phyloP scores from a whole-genome alignment of 1,140 invertebrate species.

The Anoplophora glabripennis region DNA sequence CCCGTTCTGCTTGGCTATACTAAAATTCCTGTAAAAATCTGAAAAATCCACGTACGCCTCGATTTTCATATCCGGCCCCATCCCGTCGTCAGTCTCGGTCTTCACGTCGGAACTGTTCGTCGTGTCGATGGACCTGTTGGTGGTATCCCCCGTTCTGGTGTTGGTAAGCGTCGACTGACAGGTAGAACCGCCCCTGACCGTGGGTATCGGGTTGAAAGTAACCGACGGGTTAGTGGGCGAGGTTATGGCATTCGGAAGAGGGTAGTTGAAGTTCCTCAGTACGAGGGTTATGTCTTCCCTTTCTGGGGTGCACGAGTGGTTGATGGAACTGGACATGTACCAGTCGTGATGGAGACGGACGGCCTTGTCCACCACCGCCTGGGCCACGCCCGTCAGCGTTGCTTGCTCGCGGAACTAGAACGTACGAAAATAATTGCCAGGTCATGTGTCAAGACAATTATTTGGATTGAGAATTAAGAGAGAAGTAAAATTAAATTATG shows the following conservation, averaged over 20 bases:
- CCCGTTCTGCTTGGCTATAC: conserved; percentile 35
- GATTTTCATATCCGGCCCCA: conserved; percentile 51
- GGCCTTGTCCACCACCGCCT: conserved; percentile 83
- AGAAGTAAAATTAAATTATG: background rate
- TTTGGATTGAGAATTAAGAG: background rate
- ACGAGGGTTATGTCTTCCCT: conserved; percentile 81
- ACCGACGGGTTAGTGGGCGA: conserved; percentile 55
- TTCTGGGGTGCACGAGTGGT: conserved; percentile 53
- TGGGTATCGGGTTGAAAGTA: conserved; percentile 58
- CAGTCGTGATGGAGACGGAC: conserved; percentile 80
- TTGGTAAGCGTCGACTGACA: conserved; percentile 16
- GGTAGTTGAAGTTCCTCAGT: conserved; percentile 84
- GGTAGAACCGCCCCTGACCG: conserved; percentile 22
- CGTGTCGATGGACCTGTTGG: conserved; percentile 36
- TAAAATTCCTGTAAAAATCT: conserved; percentile 74
- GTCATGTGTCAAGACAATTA: background rate
- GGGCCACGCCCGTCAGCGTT: conserved; percentile 77
- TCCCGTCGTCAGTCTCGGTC: conserved; percentile 29
- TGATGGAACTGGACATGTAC: conserved; percentile 63
- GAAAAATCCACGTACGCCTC: conserved; percentile 82
- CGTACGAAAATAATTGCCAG: conserved; percentile 12
- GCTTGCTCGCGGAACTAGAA: conserved; percentile 75
- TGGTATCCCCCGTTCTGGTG: conserved; percentile 38
- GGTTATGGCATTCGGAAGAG: conserved; percentile 62
- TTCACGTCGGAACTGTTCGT: conserved; percentile 40